Evolutionary conservation across 2,888 invertebrate genomes (phyloP).

Genomic region (Agrochola lychnidis): DNA sequence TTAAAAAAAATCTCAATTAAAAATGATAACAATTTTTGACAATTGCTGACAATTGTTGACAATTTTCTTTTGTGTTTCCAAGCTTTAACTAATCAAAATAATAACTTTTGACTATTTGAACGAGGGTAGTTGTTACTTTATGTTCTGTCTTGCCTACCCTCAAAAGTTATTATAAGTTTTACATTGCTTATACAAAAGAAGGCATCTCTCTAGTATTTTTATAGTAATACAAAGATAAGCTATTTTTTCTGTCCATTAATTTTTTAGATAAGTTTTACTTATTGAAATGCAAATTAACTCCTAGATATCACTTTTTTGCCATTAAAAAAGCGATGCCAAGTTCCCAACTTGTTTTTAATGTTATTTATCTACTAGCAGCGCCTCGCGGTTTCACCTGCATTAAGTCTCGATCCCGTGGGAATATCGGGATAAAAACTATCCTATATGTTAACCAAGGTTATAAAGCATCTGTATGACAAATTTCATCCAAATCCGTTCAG

Average conservation of each 20-base stretch:
- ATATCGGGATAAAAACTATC: no score
- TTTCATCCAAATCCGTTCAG: no score
- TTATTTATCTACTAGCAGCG: background rate
- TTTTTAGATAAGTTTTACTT: background rate
- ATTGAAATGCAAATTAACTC: conserved; percentile 16
- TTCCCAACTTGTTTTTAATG: conserved; percentile 10
- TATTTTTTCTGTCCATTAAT: background rate
- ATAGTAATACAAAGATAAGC: background rate
- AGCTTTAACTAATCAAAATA: no score
- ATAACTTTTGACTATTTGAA: background rate
- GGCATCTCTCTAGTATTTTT: background rate
- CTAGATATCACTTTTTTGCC: background rate
- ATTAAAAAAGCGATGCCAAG: background rate
- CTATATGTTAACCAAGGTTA: no score
- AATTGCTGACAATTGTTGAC: no score
- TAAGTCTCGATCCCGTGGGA: no score
- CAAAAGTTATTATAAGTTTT: background rate
- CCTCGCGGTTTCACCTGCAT: no score
- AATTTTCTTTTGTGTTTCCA: no score
- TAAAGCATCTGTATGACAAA: no score
- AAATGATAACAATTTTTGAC: no score
- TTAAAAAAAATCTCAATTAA: no score
- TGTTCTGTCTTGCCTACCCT: background rate
- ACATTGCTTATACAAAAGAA: background rate
- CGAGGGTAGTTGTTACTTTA: background rate